Percentiles rank a stretch among this genome's conserved stretches.
Conservation (phyloP, 2,113 vertebrate species). For the Ranitomeya imitator region DNA sequence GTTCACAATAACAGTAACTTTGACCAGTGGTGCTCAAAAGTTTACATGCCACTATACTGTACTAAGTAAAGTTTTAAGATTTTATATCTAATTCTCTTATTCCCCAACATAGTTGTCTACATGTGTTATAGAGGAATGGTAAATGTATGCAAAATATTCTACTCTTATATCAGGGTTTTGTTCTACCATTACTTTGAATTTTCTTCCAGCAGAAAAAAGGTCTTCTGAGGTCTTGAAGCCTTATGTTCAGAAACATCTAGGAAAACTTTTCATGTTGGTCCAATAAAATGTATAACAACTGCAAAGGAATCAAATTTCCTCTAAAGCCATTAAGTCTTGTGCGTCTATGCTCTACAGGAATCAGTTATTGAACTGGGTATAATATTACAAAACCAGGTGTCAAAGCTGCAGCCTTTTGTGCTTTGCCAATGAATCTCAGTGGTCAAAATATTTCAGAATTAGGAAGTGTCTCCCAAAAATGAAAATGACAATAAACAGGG, state of each 20-base stretch:
- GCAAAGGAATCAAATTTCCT: slow-evolving; percentile 56
- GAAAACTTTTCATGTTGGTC: slow-evolving; percentile 57
- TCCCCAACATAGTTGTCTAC: not conserved
- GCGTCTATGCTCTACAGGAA: slow-evolving; percentile 46
- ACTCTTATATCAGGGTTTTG: slow-evolving; percentile 12
- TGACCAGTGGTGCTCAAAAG: too few species aligned
- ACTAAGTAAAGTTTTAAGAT: too few species aligned
- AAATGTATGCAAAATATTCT: not conserved
- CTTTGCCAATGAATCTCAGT: not conserved
- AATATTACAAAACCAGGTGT: slow-evolving; percentile 57
- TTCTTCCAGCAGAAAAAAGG: slow-evolving; percentile 35
- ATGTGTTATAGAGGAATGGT: not conserved
- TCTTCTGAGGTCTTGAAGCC: slow-evolving; percentile 49
- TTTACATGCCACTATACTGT: too few species aligned
- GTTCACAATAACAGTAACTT: too few species aligned
- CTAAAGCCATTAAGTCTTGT: slow-evolving; percentile 53
- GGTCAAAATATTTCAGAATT: slow-evolving; percentile 25
- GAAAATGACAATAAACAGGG: not conserved
- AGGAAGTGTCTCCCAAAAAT: not conserved
- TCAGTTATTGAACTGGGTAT: slow-evolving; percentile 45
- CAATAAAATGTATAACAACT: slow-evolving; percentile 57
- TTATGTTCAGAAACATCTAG: slow-evolving; percentile 51
- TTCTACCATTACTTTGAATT: slow-evolving; percentile 10
- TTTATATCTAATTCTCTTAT: not conserved
- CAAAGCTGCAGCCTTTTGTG: slow-evolving; percentile 37